A percentile compares a stretch with the other conserved stretches of the same genome.
Evolutionary conservation across 2,797 vertebrate species (phyloP).

Genomic region (Etheostoma perlongum): DNA sequence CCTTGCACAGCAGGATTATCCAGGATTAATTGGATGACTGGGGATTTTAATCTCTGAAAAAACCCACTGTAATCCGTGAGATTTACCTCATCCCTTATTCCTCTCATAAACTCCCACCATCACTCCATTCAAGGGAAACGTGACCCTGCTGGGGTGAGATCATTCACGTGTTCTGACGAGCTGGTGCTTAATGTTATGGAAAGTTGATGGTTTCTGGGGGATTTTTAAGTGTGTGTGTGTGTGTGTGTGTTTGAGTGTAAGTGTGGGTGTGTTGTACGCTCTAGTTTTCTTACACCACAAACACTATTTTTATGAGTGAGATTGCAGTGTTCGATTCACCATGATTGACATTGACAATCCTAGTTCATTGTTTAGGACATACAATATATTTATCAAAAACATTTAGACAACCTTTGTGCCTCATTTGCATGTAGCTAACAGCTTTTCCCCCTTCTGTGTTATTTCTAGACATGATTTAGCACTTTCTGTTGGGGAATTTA

Average conservation of each 20-base stretch:
- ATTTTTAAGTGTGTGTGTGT: constrained; percentile 16
- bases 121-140: constrained; percentile 43
- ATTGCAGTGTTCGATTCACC: background rate
- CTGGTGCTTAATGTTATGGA: constrained; percentile 6
- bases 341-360: background rate
- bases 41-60: constrained; percentile 71
- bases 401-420: background rate
- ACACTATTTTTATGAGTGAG: constrained; percentile 22
- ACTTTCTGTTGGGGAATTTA: constrained; percentile 23
- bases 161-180: constrained; percentile 10
- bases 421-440: constrained; percentile 16
- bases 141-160: constrained; percentile 24
- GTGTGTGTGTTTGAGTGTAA: constrained; percentile 6
- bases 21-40: constrained; percentile 73
- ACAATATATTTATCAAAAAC: background rate
- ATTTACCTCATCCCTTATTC: constrained; percentile 68
- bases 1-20: constrained; percentile 66
- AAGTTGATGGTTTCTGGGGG: constrained; percentile 36
- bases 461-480: constrained; percentile 26
- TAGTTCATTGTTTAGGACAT: background rate
- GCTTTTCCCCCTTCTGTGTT: constrained; percentile 24
- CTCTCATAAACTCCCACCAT: constrained; percentile 56
- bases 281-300: constrained; percentile 10
- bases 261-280: background rate
- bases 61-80: constrained; percentile 71